These are phyloP conservation scores for Lycia hirtaria DNA, from an alignment of 2,888 invertebrate genomes.

Conservation along the genomic window DNA sequence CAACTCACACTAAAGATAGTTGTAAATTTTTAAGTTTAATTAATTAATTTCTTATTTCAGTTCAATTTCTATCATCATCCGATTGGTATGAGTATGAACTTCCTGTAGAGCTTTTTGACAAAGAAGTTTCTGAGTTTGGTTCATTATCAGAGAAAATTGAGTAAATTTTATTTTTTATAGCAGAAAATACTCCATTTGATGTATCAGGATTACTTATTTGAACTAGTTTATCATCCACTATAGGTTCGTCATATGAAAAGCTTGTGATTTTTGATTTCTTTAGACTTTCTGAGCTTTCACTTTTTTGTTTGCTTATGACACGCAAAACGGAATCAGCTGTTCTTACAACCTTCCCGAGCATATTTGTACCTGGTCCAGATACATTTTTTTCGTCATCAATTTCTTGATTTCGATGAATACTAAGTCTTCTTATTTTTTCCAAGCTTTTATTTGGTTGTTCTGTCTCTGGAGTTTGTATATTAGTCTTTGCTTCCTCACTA, in stretches of 20 bases:
- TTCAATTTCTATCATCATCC: background rate
- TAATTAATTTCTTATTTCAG: background rate
- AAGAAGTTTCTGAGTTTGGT: background rate
- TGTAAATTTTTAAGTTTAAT: background rate
- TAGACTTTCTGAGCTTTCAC: conserved; percentile 30
- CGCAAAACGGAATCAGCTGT: conserved; percentile 51
- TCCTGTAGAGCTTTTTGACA: background rate
- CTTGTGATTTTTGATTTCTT: conserved; percentile 40
- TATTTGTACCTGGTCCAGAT: background rate
- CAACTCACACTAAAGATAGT: no score
- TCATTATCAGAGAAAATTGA: conserved; percentile 51
- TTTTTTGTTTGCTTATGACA: conserved; percentile 41
- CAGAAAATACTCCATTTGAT: conserved; percentile 47
- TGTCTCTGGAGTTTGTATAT: conserved; percentile 12
- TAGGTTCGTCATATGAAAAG: conserved; percentile 48
- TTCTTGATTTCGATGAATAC: conserved; percentile 25
- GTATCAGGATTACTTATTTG: conserved; percentile 13
- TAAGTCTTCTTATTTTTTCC: conserved; percentile 33
- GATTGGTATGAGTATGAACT: background rate
- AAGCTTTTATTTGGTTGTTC: conserved; percentile 31
- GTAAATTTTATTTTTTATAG: conserved; percentile 53
- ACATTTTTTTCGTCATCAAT: background rate
- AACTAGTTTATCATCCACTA: conserved; percentile 30
- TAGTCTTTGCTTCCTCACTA: conserved; percentile 35
- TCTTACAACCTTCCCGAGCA: conserved; percentile 36